Conservation (phyloP, 2,888 invertebrate species). For the Miltochrista miniata region DNA sequence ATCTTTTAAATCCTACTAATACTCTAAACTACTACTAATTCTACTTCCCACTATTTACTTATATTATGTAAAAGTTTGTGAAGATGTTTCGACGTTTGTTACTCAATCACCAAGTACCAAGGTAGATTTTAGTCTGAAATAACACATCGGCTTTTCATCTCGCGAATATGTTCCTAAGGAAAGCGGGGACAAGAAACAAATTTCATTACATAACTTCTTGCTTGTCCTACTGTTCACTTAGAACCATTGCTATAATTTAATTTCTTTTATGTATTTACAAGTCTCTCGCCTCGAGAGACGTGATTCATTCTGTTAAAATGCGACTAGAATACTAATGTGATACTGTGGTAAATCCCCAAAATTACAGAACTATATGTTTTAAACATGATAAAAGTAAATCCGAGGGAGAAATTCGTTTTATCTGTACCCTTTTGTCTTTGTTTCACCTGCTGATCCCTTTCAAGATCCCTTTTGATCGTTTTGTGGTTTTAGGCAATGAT, state of each 20-base stretch:
- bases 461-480: constrained; percentile 46
- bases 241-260: no score
- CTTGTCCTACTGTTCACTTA: no score
- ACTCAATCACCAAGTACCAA: no score
- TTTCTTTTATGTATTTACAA: background rate
- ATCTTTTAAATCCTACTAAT: no score
- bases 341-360: constrained; percentile 10
- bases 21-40: no score
- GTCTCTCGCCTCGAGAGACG: background rate
- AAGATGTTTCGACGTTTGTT: no score
- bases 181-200: no score
- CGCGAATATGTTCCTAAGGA: background rate
- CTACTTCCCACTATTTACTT: no score
- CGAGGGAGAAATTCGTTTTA: constrained; percentile 41
- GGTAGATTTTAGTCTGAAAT: no score
- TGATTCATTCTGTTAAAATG: constrained; percentile 21
- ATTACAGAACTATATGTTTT: constrained; percentile 19
- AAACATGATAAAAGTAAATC: constrained; percentile 38
- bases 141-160: no score
- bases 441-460: constrained; percentile 43
- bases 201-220: no score
- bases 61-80: no score
- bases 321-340: constrained; percentile 30
- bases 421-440: constrained; percentile 42
- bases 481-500: constrained; percentile 37